phyloP scores from a whole-genome alignment of 2,888 invertebrate species.

The Lepetodrilus schrolli region DNA sequence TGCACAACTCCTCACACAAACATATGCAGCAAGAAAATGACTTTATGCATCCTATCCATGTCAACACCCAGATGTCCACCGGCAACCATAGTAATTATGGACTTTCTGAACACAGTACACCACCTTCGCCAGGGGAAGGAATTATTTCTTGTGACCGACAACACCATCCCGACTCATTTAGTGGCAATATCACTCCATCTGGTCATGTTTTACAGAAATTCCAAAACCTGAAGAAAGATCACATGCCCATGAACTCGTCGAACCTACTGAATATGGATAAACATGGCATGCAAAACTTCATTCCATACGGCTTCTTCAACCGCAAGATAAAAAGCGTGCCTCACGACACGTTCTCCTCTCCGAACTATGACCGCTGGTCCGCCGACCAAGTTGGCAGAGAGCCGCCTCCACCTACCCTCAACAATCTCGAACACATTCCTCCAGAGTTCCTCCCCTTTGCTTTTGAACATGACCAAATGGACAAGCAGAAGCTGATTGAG shows the following conservation, averaged over 20 bases:
- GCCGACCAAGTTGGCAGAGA: conserved; percentile 30
- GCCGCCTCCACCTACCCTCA: background rate
- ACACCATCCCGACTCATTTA: background rate
- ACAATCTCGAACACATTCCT: conserved; percentile 14
- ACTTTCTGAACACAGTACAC: conserved; percentile 29
- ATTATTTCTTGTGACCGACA: background rate
- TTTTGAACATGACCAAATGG: background rate
- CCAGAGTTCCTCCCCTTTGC: conserved; percentile 28
- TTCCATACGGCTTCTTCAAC: conserved; percentile 18
- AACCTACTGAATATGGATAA: conserved; percentile 22
- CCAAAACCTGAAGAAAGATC: conserved; percentile 3
- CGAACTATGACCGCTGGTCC: conserved; percentile 33
- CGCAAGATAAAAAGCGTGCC: conserved; percentile 22
- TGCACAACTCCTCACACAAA: conserved; percentile 33
- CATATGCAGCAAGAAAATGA: conserved; percentile 32
- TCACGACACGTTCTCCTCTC: conserved; percentile 28
- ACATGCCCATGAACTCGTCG: conserved; percentile 24
- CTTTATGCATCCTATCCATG: conserved; percentile 35
- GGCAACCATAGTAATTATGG: background rate
- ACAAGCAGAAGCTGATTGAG: background rate
- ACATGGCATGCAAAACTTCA: conserved; percentile 23
- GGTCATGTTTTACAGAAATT: background rate
- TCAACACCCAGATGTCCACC: conserved; percentile 30
- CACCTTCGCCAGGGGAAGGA: conserved; percentile 27
- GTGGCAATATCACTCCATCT: background rate